Evolutionary conservation across 2,797 vertebrate species (phyloP).

Genomic region (Molothrus ater): DNA sequence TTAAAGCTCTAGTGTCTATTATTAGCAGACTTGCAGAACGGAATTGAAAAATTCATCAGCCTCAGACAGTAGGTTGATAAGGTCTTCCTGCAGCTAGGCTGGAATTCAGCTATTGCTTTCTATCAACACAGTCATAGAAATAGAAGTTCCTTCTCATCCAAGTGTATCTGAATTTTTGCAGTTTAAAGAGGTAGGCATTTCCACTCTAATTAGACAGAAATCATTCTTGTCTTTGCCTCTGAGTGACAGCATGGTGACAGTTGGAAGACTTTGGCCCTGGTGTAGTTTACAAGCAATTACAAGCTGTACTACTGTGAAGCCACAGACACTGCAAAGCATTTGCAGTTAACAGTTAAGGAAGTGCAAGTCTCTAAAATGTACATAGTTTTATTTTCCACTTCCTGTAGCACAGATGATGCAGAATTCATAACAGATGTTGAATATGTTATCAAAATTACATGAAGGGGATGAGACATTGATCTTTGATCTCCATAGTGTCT

Average conservation of each 20-base stretch:
- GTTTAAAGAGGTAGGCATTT: background rate
- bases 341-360: background rate
- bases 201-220: background rate
- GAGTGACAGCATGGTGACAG: background rate
- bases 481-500: conserved; percentile 5
- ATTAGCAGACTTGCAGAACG: conserved; percentile 18
- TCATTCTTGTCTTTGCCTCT: background rate
- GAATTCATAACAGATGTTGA: conserved; percentile 34
- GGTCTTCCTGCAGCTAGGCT: background rate
- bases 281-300: conserved; percentile 2
- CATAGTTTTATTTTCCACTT: background rate
- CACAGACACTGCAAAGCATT: background rate
- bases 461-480: background rate
- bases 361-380: background rate
- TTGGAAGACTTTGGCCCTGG: background rate
- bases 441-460: background rate
- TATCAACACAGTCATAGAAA: background rate
- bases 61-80: conserved; percentile 6
- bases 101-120: conserved; percentile 13
- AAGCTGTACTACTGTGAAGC: background rate
- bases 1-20: conserved; percentile 36
- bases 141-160: background rate
- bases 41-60: conserved; percentile 45
- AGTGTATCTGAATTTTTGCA: background rate
- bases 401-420: background rate